Conservation (phyloP, 1,140 invertebrate genomes). For the Asbolus verrucosus region DNA sequence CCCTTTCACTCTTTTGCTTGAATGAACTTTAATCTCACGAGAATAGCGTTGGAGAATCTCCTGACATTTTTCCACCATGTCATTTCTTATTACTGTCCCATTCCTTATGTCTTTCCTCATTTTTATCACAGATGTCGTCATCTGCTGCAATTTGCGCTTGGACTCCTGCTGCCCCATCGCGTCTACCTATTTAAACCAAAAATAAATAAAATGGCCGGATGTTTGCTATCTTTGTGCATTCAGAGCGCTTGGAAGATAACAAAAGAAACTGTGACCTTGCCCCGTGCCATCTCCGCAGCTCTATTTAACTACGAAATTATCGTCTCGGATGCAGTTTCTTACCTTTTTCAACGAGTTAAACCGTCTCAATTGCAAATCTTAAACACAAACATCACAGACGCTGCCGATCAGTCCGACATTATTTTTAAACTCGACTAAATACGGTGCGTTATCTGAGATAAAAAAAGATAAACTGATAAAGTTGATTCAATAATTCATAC, state of each 20-base stretch:
- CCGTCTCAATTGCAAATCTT: neutral
- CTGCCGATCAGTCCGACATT: no score
- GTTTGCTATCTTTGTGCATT: no score
- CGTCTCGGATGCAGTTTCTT: neutral
- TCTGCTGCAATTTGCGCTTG: conserved; percentile 4
- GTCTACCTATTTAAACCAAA: no score
- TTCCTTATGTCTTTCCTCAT: conserved; percentile 10
- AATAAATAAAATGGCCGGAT: no score
- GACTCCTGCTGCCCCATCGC: conserved; percentile 27
- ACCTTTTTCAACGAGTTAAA: neutral
- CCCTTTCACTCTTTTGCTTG: neutral
- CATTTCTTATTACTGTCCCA: conserved; percentile 13
- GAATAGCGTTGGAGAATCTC: neutral
- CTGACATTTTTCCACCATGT: neutral
- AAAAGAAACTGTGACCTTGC: no score
- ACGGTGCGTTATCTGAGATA: conserved; percentile 9
- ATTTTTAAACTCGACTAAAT: conserved; percentile 11
- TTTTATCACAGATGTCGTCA: neutral
- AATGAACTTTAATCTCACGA: neutral
- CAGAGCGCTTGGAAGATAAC: no score
- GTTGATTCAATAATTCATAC: neutral
- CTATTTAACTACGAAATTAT: neutral
- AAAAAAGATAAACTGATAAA: conserved; percentile 1
- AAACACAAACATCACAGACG: conserved; percentile 19
- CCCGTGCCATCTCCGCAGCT: no score